Conservation (phyloP, 2,888 invertebrate genomes). For the Drosophila differens region DNA sequence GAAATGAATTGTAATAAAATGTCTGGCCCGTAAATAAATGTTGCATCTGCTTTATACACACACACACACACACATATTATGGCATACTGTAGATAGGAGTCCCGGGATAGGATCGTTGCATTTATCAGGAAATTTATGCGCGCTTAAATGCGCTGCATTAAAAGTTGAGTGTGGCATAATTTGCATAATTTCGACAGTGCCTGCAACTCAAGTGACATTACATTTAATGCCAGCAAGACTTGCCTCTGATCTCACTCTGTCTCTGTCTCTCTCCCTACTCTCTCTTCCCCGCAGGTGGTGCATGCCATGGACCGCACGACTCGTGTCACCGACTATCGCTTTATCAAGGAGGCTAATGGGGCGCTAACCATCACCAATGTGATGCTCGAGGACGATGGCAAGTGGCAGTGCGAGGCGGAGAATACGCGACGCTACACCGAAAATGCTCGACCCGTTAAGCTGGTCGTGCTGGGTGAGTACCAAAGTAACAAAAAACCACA, state of each 20-base stretch:
- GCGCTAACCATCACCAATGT: conserved; percentile 85
- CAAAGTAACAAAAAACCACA: conserved; percentile 14
- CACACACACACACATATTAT: background rate
- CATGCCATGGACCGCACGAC: conserved; percentile 85
- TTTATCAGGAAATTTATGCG: conserved; percentile 63
- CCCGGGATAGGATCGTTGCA: conserved; percentile 33
- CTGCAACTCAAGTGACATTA: conserved; percentile 54
- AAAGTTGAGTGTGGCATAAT: conserved; percentile 52
- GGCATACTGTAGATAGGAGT: background rate
- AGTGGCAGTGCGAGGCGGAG: conserved; percentile 90
- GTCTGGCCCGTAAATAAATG: conserved; percentile 43
- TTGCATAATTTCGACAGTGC: conserved; percentile 61
- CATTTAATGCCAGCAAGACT: conserved; percentile 51
- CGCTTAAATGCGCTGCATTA: conserved; percentile 68
- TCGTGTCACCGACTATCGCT: conserved; percentile 85
- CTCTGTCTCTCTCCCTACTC: background rate
- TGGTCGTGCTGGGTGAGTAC: conserved; percentile 89
- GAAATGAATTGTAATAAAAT: conserved; percentile 63
- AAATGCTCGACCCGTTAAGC: conserved; percentile 88
- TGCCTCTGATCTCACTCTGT: conserved; percentile 11
- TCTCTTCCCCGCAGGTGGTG: conserved; percentile 76
- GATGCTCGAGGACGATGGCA: conserved; percentile 89
- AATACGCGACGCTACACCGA: conserved; percentile 88
- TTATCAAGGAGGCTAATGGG: conserved; percentile 85
- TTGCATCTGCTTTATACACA: conserved; percentile 24